These are phyloP conservation scores for Sarotherodon lohbergeri DNA, from an alignment of 2,113 vertebrate species.

Conservation along the genomic window DNA sequence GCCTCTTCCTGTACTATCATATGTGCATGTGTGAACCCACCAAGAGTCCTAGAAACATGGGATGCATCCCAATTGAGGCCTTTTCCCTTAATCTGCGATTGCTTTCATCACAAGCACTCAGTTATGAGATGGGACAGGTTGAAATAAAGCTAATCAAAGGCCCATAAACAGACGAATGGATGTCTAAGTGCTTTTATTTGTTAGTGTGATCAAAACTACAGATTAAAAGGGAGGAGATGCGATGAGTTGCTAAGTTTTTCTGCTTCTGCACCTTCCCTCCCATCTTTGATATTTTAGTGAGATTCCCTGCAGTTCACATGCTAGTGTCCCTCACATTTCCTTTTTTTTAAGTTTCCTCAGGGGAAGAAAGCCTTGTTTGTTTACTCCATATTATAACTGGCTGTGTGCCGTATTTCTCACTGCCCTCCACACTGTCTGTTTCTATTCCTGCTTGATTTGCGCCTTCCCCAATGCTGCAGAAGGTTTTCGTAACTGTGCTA, in stretches of 20 bases:
- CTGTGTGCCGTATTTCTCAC: not conserved
- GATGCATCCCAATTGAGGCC: not conserved
- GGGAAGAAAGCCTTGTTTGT: not conserved
- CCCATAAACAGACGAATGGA: not conserved
- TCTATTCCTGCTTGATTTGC: not conserved
- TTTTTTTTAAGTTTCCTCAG: not conserved
- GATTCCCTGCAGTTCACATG: not conserved
- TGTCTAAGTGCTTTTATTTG: not conserved
- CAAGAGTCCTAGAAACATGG: not conserved
- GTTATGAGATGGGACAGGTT: not conserved
- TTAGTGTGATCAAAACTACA: not conserved
- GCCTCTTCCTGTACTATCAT: slow-evolving; percentile 12
- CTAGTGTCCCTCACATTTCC: not conserved
- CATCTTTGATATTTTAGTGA: not conserved
- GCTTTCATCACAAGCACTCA: not conserved
- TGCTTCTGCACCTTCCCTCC: not conserved
- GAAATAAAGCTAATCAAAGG: not conserved
- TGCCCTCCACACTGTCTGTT: not conserved
- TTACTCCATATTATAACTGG: not conserved
- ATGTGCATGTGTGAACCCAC: slow-evolving; percentile 8
- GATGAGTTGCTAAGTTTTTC: not conserved
- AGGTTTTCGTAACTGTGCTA: not conserved
- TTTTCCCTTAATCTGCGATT: not conserved
- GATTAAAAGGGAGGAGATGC: slow-evolving; percentile 13
- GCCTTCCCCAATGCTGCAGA: not conserved